phyloP scores from a whole-genome alignment of 2,888 invertebrate species.

The Lycia hirtaria region DNA sequence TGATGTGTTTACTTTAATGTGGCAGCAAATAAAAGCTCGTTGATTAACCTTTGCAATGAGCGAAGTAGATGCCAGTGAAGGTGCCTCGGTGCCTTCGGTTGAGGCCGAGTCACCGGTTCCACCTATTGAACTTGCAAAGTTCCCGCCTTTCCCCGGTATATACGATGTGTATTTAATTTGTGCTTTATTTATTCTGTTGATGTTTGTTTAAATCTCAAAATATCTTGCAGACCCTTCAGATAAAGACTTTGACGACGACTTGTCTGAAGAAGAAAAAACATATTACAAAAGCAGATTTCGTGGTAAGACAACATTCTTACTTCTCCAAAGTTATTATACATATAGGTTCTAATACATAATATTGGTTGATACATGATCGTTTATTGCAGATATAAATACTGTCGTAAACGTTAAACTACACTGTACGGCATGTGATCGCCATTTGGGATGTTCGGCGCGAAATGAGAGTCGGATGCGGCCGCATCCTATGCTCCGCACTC shows the following conservation, averaged over 20 bases:
- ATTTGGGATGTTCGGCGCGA: conserved; percentile 89
- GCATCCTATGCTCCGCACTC: conserved; percentile 90
- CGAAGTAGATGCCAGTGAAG: conserved; percentile 62
- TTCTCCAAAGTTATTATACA: not conserved
- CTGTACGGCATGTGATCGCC: conserved; percentile 90
- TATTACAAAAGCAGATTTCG: conserved; percentile 81
- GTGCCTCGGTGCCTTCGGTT: conserved; percentile 53
- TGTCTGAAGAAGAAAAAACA: conserved; percentile 80
- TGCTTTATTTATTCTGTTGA: not conserved
- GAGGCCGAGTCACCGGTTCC: conserved; percentile 73
- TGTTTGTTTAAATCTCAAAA: not conserved
- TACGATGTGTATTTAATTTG: not conserved
- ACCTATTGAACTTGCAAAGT: conserved; percentile 58
- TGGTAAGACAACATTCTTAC: conserved; percentile 55
- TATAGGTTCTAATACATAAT: not conserved
- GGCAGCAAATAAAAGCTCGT: not conserved
- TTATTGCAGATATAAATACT: conserved; percentile 83
- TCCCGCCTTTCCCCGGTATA: conserved; percentile 79
- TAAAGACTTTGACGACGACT: conserved; percentile 82
- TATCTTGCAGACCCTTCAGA: conserved; percentile 69
- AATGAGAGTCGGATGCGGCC: conserved; percentile 87
- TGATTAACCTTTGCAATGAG: conserved; percentile 55
- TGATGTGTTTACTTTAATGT: conserved; percentile 7
- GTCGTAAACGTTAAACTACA: conserved; percentile 87
- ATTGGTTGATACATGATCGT: conserved; percentile 10